phyloP scores from a whole-genome alignment of 2,797 vertebrate species.

The Falco novaeseelandiae region DNA sequence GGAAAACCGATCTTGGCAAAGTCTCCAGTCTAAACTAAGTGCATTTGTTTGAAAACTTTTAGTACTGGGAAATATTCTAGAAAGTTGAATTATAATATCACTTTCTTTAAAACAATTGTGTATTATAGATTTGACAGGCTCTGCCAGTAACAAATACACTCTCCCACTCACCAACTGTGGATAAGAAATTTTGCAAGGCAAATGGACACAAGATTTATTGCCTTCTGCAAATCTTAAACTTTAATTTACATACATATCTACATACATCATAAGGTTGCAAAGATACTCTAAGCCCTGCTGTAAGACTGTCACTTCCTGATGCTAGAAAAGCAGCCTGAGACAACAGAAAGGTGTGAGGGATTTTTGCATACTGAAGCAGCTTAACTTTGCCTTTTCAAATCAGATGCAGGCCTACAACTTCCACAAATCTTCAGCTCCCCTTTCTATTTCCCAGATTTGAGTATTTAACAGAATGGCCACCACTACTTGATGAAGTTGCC shows the following conservation, averaged over 20 bases:
- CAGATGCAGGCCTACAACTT: neutral
- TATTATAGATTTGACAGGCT: conserved; percentile 33
- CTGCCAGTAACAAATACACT: conserved; percentile 52
- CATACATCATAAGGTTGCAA: neutral
- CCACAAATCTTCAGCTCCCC: neutral
- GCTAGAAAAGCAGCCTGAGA: neutral
- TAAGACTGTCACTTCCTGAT: neutral
- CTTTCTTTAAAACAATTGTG: conserved; percentile 43
- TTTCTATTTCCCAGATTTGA: neutral
- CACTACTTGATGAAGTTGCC: neutral
- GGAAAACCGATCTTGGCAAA: neutral
- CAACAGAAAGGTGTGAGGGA: neutral
- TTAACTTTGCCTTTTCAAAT: neutral
- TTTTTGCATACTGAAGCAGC: neutral
- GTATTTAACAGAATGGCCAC: neutral
- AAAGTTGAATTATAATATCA: conserved; percentile 15
- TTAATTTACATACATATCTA: conserved; percentile 20
- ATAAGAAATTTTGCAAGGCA: conserved; percentile 47
- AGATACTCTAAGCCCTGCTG: neutral
- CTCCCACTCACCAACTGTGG: conserved; percentile 66
- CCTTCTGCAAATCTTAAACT: conserved; percentile 11
- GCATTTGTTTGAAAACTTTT: conserved; percentile 8
- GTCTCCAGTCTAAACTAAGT: neutral
- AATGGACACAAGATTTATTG: conserved; percentile 46
- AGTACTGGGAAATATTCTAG: conserved; percentile 11